Conservation (phyloP, 2,113 vertebrate species). For the Burhinus oedicnemus region DNA sequence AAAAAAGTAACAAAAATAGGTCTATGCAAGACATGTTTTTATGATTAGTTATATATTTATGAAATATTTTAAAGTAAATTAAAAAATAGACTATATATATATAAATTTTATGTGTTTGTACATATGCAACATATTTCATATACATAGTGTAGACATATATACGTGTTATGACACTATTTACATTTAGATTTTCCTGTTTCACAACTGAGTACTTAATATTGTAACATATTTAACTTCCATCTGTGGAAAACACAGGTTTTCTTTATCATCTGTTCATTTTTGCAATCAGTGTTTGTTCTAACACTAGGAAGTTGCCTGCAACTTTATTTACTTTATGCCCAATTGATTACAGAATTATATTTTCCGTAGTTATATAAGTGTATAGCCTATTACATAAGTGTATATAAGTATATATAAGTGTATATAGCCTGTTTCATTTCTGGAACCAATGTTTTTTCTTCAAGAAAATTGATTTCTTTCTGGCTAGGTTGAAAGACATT, state of each 20-base stretch:
- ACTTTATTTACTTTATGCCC: accelerated
- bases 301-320: not conserved
- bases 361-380: not conserved
- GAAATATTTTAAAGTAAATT: not conserved
- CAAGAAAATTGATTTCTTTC: not conserved
- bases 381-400: accelerated
- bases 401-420: not conserved
- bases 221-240: not conserved
- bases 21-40: not conserved
- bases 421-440: not conserved
- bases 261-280: not conserved
- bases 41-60: not conserved
- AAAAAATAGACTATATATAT: not conserved
- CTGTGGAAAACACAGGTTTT: not conserved
- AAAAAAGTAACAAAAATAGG: not conserved
- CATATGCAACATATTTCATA: not conserved
- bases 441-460: not conserved
- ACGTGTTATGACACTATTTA: accelerated
- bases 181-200: not conserved
- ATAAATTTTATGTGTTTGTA: not conserved
- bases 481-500: not conserved
- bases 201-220: not conserved
- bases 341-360: not conserved
- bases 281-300: not conserved
- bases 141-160: not conserved